Percentiles rank a stretch among this genome's conserved stretches.
These are phyloP conservation scores for Polyommatus icarus DNA, from an alignment of 2,888 invertebrate species.

Conservation along the genomic window DNA sequence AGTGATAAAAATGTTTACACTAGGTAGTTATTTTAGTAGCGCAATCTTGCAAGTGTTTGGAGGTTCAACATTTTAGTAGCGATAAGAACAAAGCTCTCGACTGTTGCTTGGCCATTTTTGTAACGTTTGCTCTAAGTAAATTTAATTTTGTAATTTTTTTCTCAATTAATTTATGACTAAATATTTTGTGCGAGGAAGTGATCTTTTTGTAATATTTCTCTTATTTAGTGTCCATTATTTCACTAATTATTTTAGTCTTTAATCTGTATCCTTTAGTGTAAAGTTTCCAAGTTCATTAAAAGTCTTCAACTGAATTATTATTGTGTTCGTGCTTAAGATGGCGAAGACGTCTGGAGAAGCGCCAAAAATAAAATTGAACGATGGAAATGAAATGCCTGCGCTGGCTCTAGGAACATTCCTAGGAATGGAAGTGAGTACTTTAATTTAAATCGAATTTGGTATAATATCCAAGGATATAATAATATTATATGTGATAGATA, in stretches of 20 bases:
- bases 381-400: constrained; percentile 57
- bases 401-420: constrained; percentile 61
- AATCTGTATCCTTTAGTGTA: not conserved
- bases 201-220: not conserved
- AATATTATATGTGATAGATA: no score
- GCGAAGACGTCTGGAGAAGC: constrained; percentile 34
- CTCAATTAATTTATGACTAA: not conserved
- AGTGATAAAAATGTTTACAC: constrained; percentile 28
- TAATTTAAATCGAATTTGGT: not conserved
- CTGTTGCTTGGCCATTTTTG: not conserved
- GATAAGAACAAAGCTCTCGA: not conserved
- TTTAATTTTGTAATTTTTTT: not conserved
- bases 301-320: not conserved
- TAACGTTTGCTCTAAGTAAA: not conserved
- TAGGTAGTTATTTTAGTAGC: not conserved
- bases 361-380: constrained; percentile 45
- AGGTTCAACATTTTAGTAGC: not conserved
- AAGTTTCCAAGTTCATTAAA: not conserved
- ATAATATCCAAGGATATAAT: no score
- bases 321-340: constrained; percentile 39
- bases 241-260: not conserved
- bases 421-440: constrained; percentile 50
- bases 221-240: not conserved
- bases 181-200: not conserved
- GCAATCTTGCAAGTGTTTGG: constrained; percentile 2